A percentile compares a stretch with the other conserved stretches of the same genome.
phyloP scores from a whole-genome alignment of 2,113 vertebrate genomes.

The Chloropsis cyanopogon region DNA sequence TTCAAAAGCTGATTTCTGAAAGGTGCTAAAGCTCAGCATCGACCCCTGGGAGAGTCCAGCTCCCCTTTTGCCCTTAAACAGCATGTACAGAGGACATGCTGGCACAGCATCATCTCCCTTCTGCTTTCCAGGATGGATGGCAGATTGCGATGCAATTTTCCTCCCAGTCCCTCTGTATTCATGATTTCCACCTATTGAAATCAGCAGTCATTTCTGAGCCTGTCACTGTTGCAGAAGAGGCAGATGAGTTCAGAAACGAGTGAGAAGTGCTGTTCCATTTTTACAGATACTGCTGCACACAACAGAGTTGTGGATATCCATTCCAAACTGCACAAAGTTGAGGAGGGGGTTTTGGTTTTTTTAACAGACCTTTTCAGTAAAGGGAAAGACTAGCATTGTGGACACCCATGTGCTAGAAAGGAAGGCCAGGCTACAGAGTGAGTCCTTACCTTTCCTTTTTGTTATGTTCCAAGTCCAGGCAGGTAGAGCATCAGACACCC shows the following conservation, averaged over 20 bases:
- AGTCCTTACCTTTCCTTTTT: not conserved
- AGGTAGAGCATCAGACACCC: not conserved
- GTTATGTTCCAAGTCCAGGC: not conserved
- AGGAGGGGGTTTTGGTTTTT: not conserved
- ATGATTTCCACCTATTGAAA: not conserved
- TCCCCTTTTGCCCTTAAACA: not conserved
- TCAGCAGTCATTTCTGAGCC: not conserved
- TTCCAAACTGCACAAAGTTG: not conserved
- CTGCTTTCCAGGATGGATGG: not conserved
- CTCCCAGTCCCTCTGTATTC: not conserved
- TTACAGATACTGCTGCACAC: not conserved
- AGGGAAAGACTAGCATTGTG: not conserved
- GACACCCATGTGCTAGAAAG: not conserved
- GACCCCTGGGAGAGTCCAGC: not conserved
- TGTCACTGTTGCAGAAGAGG: not conserved
- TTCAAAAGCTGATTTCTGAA: not conserved
- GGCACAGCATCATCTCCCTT: not conserved
- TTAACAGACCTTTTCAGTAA: not conserved
- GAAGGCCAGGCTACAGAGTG: not conserved
- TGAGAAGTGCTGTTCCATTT: not conserved
- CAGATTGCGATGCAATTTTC: slow-evolving; percentile 14
- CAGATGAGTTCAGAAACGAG: not conserved
- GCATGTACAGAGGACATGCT: not conserved
- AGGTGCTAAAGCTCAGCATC: not conserved
- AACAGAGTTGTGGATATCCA: not conserved